These are phyloP conservation scores for Endomychus coccineus DNA, from an alignment of 2,888 invertebrate genomes.

Conservation along the genomic window DNA sequence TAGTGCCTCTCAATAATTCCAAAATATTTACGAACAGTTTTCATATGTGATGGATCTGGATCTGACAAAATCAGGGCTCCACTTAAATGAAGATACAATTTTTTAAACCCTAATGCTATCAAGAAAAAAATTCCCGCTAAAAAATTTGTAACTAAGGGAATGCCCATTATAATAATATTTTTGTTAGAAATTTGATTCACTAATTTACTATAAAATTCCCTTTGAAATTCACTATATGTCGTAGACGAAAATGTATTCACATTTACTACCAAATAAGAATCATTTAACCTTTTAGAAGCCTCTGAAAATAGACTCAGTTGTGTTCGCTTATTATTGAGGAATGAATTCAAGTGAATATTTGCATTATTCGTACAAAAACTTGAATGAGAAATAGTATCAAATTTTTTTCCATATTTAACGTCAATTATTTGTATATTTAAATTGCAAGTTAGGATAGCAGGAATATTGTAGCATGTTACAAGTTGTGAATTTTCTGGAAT, in stretches of 20 bases:
- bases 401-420: conserved; percentile 48
- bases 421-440: conserved; percentile 16
- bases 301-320: conserved; percentile 20
- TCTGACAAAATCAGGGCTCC: conserved; percentile 13
- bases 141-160: conserved; percentile 37
- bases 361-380: conserved; percentile 46
- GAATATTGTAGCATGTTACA: conserved; percentile 1
- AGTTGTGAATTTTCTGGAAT: conserved; percentile 23
- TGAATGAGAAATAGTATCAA: conserved; percentile 51
- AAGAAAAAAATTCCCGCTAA: conserved; percentile 35
- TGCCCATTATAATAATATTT: conserved; percentile 32
- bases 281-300: conserved; percentile 15
- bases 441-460: background rate
- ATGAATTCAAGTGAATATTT: conserved; percentile 2
- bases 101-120: conserved; percentile 28
- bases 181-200: conserved; percentile 18
- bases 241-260: conserved; percentile 24
- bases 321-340: conserved; percentile 4
- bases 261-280: conserved; percentile 24
- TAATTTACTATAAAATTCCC: conserved; percentile 24
- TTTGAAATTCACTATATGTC: conserved; percentile 29
- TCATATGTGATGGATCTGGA: no score
- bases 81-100: conserved; percentile 26
- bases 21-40: background rate
- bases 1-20: background rate